phyloP scores from a whole-genome alignment of 2,797 vertebrate genomes.

The Momotus momota region DNA sequence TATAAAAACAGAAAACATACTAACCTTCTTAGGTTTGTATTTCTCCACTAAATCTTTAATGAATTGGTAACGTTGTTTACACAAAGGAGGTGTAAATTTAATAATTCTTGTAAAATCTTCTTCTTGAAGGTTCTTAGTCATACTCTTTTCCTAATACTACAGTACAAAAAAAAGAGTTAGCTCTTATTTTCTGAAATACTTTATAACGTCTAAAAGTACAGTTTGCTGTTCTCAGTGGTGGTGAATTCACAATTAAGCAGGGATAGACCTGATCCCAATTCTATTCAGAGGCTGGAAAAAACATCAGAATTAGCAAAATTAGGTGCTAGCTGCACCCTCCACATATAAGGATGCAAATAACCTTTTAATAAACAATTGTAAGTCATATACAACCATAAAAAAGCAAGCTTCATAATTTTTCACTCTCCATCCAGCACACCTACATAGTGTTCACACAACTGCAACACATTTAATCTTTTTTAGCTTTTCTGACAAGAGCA shows the following conservation, averaged over 20 bases:
- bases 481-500: not conserved
- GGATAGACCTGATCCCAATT: not conserved
- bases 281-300: not conserved
- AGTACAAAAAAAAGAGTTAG: not conserved
- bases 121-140: constrained; percentile 49
- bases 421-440: not conserved
- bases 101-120: not conserved
- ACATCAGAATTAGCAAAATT: not conserved
- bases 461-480: not conserved
- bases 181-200: not conserved
- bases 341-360: not conserved
- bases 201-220: not conserved
- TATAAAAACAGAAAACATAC: not conserved
- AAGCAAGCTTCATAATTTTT: not conserved
- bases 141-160: constrained; percentile 4
- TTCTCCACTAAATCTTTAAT: constrained; percentile 85
- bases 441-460: not conserved
- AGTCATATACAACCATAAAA: not conserved
- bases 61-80: constrained; percentile 88
- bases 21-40: constrained; percentile 88
- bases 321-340: not conserved
- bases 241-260: not conserved
- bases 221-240: not conserved
- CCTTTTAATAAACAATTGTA: not conserved
- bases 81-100: constrained; percentile 88